phyloP scores from a whole-genome alignment of 2,888 invertebrate genomes.

The Pachydiplax longipennis region DNA sequence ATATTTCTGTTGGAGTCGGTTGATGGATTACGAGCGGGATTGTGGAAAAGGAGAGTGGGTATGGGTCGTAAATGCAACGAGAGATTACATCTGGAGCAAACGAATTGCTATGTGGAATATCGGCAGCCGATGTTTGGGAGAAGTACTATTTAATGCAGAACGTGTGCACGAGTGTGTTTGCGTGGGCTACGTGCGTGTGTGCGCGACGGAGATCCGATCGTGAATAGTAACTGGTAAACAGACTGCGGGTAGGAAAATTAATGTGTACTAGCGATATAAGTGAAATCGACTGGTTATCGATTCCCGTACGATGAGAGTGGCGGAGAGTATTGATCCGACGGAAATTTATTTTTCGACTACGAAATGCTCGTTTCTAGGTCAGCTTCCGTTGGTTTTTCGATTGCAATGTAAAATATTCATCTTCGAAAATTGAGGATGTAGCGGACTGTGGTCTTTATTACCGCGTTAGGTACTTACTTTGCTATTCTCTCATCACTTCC shows the following conservation, averaged over 20 bases:
- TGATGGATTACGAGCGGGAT: constrained; percentile 26
- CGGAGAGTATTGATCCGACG: background rate
- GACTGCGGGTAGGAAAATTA: background rate
- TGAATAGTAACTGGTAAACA: constrained; percentile 1
- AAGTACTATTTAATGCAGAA: constrained; percentile 23
- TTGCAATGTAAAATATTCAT: no score
- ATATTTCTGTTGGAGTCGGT: constrained; percentile 17
- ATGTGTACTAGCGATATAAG: background rate
- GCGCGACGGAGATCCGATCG: background rate
- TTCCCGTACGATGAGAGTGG: background rate
- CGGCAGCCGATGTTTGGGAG: constrained; percentile 9
- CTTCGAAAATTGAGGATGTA: no score
- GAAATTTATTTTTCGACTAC: background rate
- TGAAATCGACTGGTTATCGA: constrained; percentile 4
- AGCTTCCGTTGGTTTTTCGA: no score
- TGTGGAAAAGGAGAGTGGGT: background rate
- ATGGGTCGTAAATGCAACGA: constrained; percentile 25
- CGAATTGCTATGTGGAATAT: constrained; percentile 21
- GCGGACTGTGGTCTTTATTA: no score
- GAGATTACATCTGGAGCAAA: constrained; percentile 31
- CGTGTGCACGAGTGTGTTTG: background rate
- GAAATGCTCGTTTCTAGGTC: no score
- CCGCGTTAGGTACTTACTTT: no score
- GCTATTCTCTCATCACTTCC: no score
- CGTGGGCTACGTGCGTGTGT: background rate